Percentiles rank a stretch among this genome's conserved stretches.
phyloP scores from a whole-genome alignment of 2,797 vertebrate genomes.

The Sphaeramia orbicularis region DNA sequence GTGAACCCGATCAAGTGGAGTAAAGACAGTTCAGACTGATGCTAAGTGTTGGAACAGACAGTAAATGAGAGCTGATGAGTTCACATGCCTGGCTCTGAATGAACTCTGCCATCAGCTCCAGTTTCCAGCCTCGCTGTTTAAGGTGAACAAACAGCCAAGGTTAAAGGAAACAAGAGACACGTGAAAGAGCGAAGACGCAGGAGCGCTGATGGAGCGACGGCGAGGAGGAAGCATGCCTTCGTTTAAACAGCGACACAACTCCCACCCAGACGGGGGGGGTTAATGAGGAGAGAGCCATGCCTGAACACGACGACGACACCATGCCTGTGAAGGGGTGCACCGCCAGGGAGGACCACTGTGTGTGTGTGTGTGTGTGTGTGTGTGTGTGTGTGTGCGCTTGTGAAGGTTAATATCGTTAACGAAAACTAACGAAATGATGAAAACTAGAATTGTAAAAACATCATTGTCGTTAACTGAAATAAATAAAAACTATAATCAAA shows the following conservation, averaged over 20 bases:
- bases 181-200: conserved; percentile 5
- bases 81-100: not conserved
- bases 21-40: no score
- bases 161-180: conserved; percentile 7
- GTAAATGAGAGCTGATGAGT: no score
- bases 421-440: no score
- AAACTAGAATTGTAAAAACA: no score
- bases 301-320: conserved; percentile 67
- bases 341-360: conserved; percentile 56
- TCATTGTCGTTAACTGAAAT: no score
- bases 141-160: conserved; percentile 24
- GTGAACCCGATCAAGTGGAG: no score
- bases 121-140: conserved; percentile 9
- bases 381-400: no score
- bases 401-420: no score
- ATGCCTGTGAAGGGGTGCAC: conserved; percentile 50
- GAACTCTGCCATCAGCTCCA: conserved; percentile 30
- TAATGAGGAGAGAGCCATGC: conserved; percentile 70
- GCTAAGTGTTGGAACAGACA: not conserved
- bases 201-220: conserved; percentile 54
- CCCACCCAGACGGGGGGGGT: conserved; percentile 66
- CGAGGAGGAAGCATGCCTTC: conserved; percentile 52
- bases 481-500: no score
- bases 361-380: no score
- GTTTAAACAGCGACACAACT: conserved; percentile 45